Evolutionary conservation across 2,113 vertebrate genomes (phyloP).

Genomic region (Chaenocephalus aceratus): DNA sequence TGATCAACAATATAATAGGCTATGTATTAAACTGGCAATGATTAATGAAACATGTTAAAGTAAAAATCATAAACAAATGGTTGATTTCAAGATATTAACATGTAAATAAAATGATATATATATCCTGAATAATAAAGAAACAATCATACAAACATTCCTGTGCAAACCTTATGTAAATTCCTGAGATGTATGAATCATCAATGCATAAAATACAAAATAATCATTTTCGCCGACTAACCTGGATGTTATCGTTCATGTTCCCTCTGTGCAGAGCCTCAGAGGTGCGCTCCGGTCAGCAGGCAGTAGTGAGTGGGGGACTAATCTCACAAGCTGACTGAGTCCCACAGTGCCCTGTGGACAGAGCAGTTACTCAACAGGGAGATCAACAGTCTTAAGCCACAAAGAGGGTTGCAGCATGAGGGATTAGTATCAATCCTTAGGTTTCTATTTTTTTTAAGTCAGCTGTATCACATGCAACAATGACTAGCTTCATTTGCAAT

Average conservation of each 20-base stretch:
- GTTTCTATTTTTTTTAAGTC: not conserved
- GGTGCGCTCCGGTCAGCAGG: conserved; percentile 21
- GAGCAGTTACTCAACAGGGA: conserved; percentile 62
- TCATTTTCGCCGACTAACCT: conserved; percentile 43
- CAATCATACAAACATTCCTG: not conserved
- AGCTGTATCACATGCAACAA: conserved; percentile 6
- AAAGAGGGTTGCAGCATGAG: conserved; percentile 24
- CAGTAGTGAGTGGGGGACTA: conserved; percentile 24
- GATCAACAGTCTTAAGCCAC: conserved; percentile 62
- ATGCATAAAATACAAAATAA: not conserved
- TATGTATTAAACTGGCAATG: not conserved
- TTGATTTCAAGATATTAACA: too few species aligned
- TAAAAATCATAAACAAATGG: too few species aligned
- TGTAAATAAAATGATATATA: too few species aligned
- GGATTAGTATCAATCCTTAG: conserved; percentile 53
- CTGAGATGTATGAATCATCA: not conserved
- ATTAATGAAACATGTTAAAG: not conserved
- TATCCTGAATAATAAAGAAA: too few species aligned
- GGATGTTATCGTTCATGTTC: conserved; percentile 50
- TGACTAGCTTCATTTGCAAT: not conserved
- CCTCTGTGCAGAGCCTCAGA: not conserved
- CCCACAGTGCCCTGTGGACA: conserved; percentile 39
- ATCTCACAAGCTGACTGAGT: conserved; percentile 49
- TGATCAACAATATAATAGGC: not conserved
- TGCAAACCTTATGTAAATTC: not conserved